Base-by-base conservation (phyloP, 2,113 vertebrate species). In the Cynopterus brachyotis region DNA sequence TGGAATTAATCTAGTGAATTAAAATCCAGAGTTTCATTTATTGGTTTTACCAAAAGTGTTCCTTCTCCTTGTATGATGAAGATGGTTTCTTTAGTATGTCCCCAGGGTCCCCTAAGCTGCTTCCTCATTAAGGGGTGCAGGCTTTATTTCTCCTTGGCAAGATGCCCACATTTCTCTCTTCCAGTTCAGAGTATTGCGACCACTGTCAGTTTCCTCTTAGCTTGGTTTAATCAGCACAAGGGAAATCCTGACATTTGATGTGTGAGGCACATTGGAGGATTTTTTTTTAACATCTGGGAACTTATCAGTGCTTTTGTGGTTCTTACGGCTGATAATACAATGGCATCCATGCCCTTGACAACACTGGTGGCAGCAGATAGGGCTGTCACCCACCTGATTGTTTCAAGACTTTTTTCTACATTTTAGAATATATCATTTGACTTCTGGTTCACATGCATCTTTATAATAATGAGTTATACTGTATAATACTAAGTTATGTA, bases 1-100 rank as follows among this genome's bases (percentile, higher is more conserved):
- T 75, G 86, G 89, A 89, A 93, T 79, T 96, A 94, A 96, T 95
- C 82, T 79, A 83, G 60, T 95, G 50, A 85, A 89, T 95, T 95
- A 89, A 92, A 95, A 97, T 95, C 59, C 64, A 90, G 82, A 94
- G 80, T 85, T 89, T 84, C 82, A 60, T 76, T 66, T 93, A 35
- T n/a, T 75, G 32, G 89, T 47, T 92, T 96, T 94, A 75, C 91
- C 26, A 42, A 57, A 94, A 73, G 70, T 13, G 95, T 37, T 8
- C 59, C 47, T 93, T 59, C 16, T 73, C 17, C 42, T n/a, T 64
- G 8, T 62, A 12, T 60, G 45, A 72, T 57, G 62, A 84, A 28
- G 19, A 66, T 59, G 42, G 26, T 62, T 37, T 91, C 55, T 70
- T 70, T 70, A 42, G 37, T 45, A 60, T 6, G 35, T 89, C 55